These are phyloP conservation scores for Caerostris darwini DNA, from an alignment of 1,140 invertebrate species.

Conservation along the genomic window DNA sequence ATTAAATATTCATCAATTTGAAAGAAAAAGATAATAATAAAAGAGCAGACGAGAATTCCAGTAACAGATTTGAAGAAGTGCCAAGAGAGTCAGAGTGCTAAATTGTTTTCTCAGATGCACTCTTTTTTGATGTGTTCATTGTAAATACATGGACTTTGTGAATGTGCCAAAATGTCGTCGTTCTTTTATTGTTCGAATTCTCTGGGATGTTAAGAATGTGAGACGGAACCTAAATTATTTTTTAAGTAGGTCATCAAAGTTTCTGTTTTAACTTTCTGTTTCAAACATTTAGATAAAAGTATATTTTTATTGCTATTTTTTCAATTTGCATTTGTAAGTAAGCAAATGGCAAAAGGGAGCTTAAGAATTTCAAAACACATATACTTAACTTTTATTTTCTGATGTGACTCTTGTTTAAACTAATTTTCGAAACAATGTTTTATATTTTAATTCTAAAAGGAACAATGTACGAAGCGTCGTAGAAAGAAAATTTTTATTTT, in stretches of 20 bases:
- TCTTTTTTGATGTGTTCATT: neutral
- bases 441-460: too few relatives aligned
- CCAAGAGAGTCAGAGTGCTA: neutral
- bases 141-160: neutral
- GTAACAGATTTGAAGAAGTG: neutral
- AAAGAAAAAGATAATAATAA: neutral
- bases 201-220: neutral
- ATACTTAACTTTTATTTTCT: too few relatives aligned
- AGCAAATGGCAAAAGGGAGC: too few relatives aligned
- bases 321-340: too few relatives aligned
- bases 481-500: too few relatives aligned
- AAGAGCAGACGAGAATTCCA: neutral
- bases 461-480: too few relatives aligned
- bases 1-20: neutral
- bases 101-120: neutral
- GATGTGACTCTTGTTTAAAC: too few relatives aligned
- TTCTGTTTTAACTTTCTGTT: neutral
- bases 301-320: neutral
- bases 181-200: neutral
- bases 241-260: neutral
- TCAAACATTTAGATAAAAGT: neutral
- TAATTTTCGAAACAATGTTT: too few relatives aligned
- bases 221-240: neutral
- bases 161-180: neutral
- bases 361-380: too few relatives aligned